These are phyloP conservation scores for Maccullochella peelii DNA, from an alignment of 2,113 vertebrate genomes.

Conservation along the genomic window DNA sequence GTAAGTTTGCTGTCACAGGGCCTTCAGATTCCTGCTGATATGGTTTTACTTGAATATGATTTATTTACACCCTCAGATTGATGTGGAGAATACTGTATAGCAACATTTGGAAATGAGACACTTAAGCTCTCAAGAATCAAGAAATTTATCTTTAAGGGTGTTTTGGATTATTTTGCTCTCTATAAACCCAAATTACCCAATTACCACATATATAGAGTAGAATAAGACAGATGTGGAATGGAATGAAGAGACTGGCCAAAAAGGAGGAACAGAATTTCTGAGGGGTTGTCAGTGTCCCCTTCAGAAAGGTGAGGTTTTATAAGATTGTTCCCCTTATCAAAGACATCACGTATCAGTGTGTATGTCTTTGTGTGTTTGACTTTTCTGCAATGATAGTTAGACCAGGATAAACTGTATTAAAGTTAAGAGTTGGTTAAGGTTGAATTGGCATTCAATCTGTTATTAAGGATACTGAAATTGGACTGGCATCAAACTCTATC, in stretches of 20 bases:
- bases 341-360: slow-evolving; percentile 13
- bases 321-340: not conserved
- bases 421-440: not conserved
- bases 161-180: slow-evolving; percentile 10
- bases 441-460: not conserved
- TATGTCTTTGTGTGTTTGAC: not conserved
- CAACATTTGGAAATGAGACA: slow-evolving; percentile 32
- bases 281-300: not conserved
- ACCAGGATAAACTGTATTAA: not conserved
- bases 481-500: not conserved
- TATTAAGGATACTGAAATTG: not conserved
- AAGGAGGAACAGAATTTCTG: not conserved
- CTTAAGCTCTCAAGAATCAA: slow-evolving; percentile 37
- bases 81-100: not conserved
- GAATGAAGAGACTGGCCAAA: not conserved
- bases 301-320: not conserved
- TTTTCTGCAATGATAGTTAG: not conserved
- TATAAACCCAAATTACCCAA: slow-evolving; percentile 52
- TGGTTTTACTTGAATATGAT: slow-evolving; percentile 7
- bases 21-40: slow-evolving; percentile 10
- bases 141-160: slow-evolving; percentile 6
- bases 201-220: slow-evolving; percentile 26
- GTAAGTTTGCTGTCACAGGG: not conserved
- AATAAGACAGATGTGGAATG: slow-evolving; percentile 1
- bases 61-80: slow-evolving; percentile 13